These are phyloP conservation scores for Athalia cordata DNA, from an alignment of 2,888 invertebrate genomes.

Conservation along the genomic window DNA sequence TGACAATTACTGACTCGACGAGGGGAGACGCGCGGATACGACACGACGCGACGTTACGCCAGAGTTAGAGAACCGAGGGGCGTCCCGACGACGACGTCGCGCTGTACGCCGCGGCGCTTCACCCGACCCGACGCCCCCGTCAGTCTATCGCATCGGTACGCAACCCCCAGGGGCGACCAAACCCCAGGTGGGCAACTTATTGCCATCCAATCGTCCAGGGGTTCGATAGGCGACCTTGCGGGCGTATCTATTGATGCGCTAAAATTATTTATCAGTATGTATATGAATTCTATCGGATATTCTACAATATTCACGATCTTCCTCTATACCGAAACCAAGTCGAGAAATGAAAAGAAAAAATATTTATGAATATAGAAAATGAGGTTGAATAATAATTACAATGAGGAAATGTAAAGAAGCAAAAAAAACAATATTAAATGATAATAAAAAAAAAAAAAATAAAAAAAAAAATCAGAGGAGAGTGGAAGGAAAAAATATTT, in stretches of 20 bases:
- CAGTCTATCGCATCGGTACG: constrained; percentile 30
- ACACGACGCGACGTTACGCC: constrained; percentile 24
- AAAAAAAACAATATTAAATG: background rate
- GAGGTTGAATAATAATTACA: background rate
- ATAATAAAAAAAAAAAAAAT: background rate
- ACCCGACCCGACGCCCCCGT: constrained; percentile 19
- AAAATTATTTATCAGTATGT: constrained; percentile 21
- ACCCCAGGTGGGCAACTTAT: constrained; percentile 63
- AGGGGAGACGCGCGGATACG: constrained; percentile 41
- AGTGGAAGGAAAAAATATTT: constrained; percentile 38
- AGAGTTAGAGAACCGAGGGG: background rate
- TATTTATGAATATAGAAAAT: background rate
- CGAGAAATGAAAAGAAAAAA: background rate
- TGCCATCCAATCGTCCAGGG: constrained; percentile 54
- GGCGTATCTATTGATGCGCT: constrained; percentile 3
- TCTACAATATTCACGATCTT: too few relatives aligned
- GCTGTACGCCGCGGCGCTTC: background rate
- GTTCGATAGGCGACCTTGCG: background rate
- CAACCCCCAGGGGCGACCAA: constrained; percentile 38
- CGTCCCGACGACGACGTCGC: constrained; percentile 39
- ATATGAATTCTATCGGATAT: background rate
- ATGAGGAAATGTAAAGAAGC: background rate
- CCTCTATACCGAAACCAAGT: too few relatives aligned
- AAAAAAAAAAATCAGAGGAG: background rate
- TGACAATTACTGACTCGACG: constrained; percentile 54